Conservation (phyloP, 2,113 vertebrate genomes). For the Larimichthys crocea region DNA sequence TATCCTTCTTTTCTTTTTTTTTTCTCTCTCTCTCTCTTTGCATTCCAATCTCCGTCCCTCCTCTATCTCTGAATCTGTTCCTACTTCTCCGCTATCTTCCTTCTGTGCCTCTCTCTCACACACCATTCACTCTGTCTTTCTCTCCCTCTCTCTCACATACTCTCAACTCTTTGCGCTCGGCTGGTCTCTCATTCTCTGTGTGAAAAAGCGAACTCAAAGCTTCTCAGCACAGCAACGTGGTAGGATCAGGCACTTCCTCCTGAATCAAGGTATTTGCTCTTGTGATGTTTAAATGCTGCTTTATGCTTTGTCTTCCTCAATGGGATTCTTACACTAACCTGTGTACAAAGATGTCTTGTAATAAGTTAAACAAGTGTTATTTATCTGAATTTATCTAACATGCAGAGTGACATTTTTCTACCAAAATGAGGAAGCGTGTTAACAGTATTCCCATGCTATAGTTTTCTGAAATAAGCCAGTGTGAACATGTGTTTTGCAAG, state of each 20-base stretch:
- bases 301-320: constrained; percentile 16
- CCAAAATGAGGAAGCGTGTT: constrained; percentile 42
- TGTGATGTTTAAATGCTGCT: constrained; percentile 14
- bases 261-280: constrained; percentile 75
- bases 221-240: constrained; percentile 66
- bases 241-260: constrained; percentile 71
- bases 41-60: constrained; percentile 39
- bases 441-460: constrained; percentile 39
- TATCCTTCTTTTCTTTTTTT: constrained; percentile 13
- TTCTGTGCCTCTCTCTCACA: constrained; percentile 44
- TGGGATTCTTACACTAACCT: neutral
- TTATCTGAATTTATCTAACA: neutral
- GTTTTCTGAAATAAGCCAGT: constrained; percentile 51
- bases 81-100: constrained; percentile 46
- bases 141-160: constrained; percentile 38
- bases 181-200: constrained; percentile 64
- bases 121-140: constrained; percentile 42
- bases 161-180: constrained; percentile 66
- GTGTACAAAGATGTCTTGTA: neutral
- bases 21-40: neutral
- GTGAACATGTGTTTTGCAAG: constrained; percentile 63
- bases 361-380: constrained; percentile 1
- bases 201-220: constrained; percentile 68
- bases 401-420: constrained; percentile 14
- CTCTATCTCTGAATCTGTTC: constrained; percentile 49